These are phyloP conservation scores for Tetramorium parvispinum DNA, from an alignment of 1,140 invertebrate genomes.

Conservation along the genomic window DNA sequence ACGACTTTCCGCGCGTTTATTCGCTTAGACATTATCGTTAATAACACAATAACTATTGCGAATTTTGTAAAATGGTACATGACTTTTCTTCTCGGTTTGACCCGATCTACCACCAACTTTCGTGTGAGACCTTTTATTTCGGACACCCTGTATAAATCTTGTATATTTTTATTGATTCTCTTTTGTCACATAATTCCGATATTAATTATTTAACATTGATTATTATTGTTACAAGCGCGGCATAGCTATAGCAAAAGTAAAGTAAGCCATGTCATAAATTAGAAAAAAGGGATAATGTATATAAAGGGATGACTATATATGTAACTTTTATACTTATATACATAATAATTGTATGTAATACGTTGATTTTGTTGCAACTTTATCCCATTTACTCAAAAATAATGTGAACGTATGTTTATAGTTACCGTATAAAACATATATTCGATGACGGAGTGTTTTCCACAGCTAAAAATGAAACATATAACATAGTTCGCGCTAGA, in stretches of 20 bases:
- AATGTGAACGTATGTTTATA: not conserved
- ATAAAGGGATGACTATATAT: not conserved
- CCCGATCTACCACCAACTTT: too few relatives aligned
- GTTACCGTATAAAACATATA: constrained; percentile 25
- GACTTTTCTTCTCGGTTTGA: too few relatives aligned
- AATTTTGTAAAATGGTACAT: too few relatives aligned
- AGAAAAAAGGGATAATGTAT: not conserved
- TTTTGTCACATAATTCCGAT: not conserved
- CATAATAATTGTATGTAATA: not conserved
- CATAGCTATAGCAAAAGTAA: not conserved
- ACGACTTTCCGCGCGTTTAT: too few relatives aligned
- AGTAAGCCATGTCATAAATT: not conserved
- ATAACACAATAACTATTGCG: too few relatives aligned
- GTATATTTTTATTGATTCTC: not conserved
- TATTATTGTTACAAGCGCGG: not conserved
- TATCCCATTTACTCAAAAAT: not conserved
- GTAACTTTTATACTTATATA: not conserved
- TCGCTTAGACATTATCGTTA: too few relatives aligned
- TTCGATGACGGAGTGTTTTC: not conserved
- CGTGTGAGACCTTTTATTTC: too few relatives aligned
- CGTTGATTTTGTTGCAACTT: not conserved
- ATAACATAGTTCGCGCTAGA: not conserved
- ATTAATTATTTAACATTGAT: not conserved
- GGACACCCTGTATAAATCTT: too few relatives aligned
- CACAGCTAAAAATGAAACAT: not conserved